Evolutionary conservation across 1,140 invertebrate genomes (phyloP), one percentile per base, ranked within the genome.

Genomic region (Pseudomyrmex dendroicus): DNA sequence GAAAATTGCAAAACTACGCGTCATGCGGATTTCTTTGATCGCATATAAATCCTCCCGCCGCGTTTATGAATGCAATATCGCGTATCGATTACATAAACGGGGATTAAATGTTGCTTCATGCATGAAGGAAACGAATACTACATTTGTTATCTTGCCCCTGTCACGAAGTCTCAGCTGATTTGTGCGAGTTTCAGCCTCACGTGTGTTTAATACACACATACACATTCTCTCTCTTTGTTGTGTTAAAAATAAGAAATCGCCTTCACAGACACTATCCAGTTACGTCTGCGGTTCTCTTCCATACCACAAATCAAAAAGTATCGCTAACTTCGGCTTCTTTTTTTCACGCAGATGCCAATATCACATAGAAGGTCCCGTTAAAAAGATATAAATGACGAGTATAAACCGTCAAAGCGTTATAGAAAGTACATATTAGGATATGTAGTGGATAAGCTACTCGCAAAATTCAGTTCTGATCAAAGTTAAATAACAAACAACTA

Each of bases 1-100:
- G 35, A 35, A 35, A 35, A 70, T 56, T 25, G 35, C 13, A 59
- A 59, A 50, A 46, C 72, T 17, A 48, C 44, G 46, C 10, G n/a
- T 9, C 5, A 17, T 59, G 25, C 50, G 20, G 10, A 80, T 17
- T 35, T 72, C 15, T 73, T 59, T 8, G 17, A 22, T 57, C 44
- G 17, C 17, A 73, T 4, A 62, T 20, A 20, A 73, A 61, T 17
- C 13, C 2, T 52, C 13, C n/a, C 25, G 13, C 13, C 13, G 10
- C n/a, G 15, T 12, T n/a, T n/a, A 13, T 25, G 5, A 35, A 7
- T 35, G 15, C 10, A 50, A 25, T 85, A 83, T 77, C 66, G 35
- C 15, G 25, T 83, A 54, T 87, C 66, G n/a, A 1, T 87, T 87
- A 86, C 20, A 78, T 83, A 84, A 86, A 88, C 1, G 12, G 22